Evolutionary conservation across 2,888 invertebrate species (phyloP), one percentile per base, ranked within the genome.

Genomic region (Hemithea aestivaria): DNA sequence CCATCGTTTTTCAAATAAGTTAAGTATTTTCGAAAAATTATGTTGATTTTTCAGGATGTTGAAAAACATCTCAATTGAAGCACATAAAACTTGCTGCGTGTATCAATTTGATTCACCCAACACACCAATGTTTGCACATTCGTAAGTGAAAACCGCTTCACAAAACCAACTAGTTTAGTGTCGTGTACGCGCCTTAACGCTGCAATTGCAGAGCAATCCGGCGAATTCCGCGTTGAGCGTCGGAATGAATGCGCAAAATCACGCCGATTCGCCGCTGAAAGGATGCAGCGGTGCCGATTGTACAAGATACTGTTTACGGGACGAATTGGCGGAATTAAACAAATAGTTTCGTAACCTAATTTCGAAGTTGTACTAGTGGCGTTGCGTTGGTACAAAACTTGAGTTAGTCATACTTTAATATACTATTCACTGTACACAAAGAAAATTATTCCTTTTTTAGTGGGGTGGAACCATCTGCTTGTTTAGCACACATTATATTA

Each of bases 171-270:
- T 5, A 8, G 5, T 9, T 24, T 8, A 5, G 2, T 24, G 5
- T 24, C 1, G 3, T 24, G 5, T 9, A 24, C 8, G 9, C 5
- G 8, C 10, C 24, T 24, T 24, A 26, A 35, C 28, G 28, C 20
- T 34, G 34, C 42, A 26, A 33, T 33, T 16, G 27, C 29, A 32
- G 28, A 28, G 67, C 64, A 70, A 72, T 74, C 57, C 64, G 49
- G 58, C 60, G 62, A 67, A 66, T 68, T 57, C 56, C 48, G 51
- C 48, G 24, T 10, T 34, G 36, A 46, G 21, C 26, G 45, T 20
- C 46, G 52, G 52, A 67, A 74, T 73, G 67, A 65, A 71, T 69
- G 66, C 62, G 57, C 56, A 58, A 65, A 71, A 73, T 67, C 59
- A 51, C 66, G 56, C 62, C 54, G 46, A 58, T 58, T 53, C 54